Base-by-base conservation (phyloP, 1,140 invertebrate species). In the Dendroctonus valens region DNA sequence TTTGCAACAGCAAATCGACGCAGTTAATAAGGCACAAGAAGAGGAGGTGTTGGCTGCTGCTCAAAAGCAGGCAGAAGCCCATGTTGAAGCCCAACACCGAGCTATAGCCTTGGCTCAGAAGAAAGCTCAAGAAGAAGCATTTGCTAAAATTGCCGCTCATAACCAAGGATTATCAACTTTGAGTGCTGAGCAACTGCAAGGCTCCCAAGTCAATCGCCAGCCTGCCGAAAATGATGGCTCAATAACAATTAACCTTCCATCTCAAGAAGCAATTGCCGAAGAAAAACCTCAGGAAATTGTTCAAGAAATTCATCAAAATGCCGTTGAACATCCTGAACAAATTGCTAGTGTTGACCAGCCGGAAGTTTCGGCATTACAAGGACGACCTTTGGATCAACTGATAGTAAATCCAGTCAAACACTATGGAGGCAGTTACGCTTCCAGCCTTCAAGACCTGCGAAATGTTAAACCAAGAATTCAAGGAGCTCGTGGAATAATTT, bases 1-100 rank as follows among this genome's bases (percentile, higher is more conserved):
- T 15, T 37, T 67, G 0, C 70, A 74, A 62, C 50, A 68, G n/a
- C 70, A 72, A 51, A 40, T 75, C 37, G 72, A 75, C 38, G 73
- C 57, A 14, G 62, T 68, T 6, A 68, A 73, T 15, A 74, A 71
- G 62, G 59, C 59, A 37, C 57, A 72, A 60, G 69, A 67, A 8
- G 52, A 70, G 11, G 38, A 69, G 46, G 65, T 61, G 14, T 41
- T 75, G 12, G 70, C 67, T 9, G 54, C 69, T 42, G 73, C 74
- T 15, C 69, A 74, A n/a, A 65, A 72, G 48, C 63, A 72, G 67
- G 72, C 72, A 6, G 58, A 65, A 14, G 65, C 69, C 5, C 71
- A 74, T 15, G 67, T 74, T 5, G 49, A 71, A 44, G 71, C 69
- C 41, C 73, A 75, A 50, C 69, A 72, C 41, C 48, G 69, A 51